Percentiles rank a stretch among this genome's conserved stretches.
Evolutionary conservation across 1,140 invertebrate genomes (phyloP).

Genomic region (Anoplolepis gracilipes): DNA sequence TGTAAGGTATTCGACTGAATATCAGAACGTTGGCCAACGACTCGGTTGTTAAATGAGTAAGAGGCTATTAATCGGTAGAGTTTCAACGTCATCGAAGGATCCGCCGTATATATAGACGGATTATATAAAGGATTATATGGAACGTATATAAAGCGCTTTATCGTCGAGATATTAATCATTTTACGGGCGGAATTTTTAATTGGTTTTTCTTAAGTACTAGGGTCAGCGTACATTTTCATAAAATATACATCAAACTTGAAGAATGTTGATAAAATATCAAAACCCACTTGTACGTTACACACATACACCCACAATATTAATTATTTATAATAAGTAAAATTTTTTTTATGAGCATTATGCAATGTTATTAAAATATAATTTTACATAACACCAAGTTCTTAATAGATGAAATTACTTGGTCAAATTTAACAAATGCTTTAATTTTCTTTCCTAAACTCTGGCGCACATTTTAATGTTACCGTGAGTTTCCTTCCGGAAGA

Average conservation of each 20-base stretch:
- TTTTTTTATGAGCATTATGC: not conserved
- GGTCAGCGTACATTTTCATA: not conserved
- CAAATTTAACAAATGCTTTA: conserved; percentile 52
- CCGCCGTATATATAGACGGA: not conserved
- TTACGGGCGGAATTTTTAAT: conserved; percentile 60
- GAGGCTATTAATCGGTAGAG: conserved; percentile 55
- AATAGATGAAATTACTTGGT: conserved; percentile 62
- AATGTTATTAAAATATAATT: conserved; percentile 52
- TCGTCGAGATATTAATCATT: conserved; percentile 53
- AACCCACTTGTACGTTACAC: too few species aligned
- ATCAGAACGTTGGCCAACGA: not conserved
- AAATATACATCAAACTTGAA: not conserved
- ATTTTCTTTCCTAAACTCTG: conserved; percentile 70
- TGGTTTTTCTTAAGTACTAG: conserved; percentile 28
- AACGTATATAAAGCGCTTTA: not conserved
- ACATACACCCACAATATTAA: not conserved
- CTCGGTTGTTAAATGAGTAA: conserved; percentile 45
- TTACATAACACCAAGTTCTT: conserved; percentile 11
- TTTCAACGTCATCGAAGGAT: conserved; percentile 22
- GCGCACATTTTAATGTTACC: conserved; percentile 64
- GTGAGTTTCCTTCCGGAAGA: conserved; percentile 33
- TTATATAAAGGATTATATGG: too few species aligned
- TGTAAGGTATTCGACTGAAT: conserved; percentile 40
- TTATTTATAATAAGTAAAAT: conserved; percentile 10
- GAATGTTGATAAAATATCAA: not conserved